Base-by-base conservation (phyloP, 1,140 invertebrate species). In the Drosophila orena region DNA sequence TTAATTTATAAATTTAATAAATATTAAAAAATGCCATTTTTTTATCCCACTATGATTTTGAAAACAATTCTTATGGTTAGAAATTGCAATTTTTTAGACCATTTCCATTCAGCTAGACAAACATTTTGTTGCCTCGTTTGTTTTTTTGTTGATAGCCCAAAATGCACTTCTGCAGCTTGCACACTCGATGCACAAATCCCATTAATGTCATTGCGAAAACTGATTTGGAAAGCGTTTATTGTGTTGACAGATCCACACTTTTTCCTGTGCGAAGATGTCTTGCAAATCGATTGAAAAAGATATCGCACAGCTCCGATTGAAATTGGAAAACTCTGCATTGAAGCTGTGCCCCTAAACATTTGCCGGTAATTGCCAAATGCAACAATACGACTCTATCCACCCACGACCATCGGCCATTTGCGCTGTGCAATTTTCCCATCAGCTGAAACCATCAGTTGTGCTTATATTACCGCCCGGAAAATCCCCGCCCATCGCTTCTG, bases 371-470 rank as follows among this genome's bases (percentile, higher is more conserved):
- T 86, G 66, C 76, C 66, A 89, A 42, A 52, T 81, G 38, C 47
- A 71, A 65, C 53, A 73, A 58, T 56, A 57, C 44, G 56, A 22
- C 50, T 68, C 54, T 15, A 44, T 11, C 50, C 65, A 44, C 17
- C 20, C 15, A 4, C 43, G 17, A 12, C 14, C 35, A 43, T 27
- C 12, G 3, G 52, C 34, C 52, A 56, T 62, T 53, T 66, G 46
- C 53, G 52, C 37, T 65, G 52, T 74, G 61, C 79, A 75, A 78
- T 86, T 88, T 81, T 88, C 37, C 50, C 69, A 17, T 17, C 17
- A 78, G 88, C 81, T 86, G 58, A 86, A 81, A 64, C 83, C 83
- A 83, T 86, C 83, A 86, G 75, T 73, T 46, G 64, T 79, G 83
- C 83, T 74, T 80, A 70, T 70, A 40, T 70, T 74, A 10, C 22